Conservation (phyloP, 2,797 vertebrate genomes). For the Ammospiza maritima region DNA sequence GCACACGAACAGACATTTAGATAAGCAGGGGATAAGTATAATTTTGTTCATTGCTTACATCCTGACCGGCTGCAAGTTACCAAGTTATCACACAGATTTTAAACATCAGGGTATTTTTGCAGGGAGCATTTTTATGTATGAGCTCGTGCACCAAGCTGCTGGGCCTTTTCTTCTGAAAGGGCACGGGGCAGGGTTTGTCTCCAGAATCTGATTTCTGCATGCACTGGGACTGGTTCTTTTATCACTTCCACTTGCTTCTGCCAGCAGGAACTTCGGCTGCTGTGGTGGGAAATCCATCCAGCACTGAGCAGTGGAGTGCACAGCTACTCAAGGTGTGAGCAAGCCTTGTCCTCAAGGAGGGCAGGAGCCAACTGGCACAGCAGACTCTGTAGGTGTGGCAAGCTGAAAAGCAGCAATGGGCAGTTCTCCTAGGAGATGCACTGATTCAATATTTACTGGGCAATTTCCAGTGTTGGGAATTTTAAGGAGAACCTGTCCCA, state of each 20-base stretch:
- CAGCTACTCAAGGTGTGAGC: background rate
- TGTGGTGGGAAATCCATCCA: conserved; percentile 10
- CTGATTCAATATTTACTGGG: background rate
- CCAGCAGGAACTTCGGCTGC: background rate
- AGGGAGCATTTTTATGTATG: background rate
- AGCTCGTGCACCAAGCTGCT: background rate
- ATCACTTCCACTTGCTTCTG: conserved; percentile 15
- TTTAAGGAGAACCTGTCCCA: background rate
- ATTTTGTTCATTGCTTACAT: background rate
- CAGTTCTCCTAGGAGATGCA: background rate
- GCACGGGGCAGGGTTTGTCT: background rate
- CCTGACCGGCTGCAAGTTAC: background rate
- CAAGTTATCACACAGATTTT: background rate
- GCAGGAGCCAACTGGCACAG: conserved; percentile 37
- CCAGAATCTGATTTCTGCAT: background rate
- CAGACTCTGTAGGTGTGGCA: background rate
- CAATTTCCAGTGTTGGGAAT: background rate
- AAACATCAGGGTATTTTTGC: background rate
- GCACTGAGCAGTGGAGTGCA: background rate
- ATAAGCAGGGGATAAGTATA: background rate
- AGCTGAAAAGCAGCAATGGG: background rate
- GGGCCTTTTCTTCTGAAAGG: background rate
- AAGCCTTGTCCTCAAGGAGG: background rate
- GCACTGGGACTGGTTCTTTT: background rate
- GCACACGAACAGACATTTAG: background rate